Evolutionary conservation across 2,113 vertebrate genomes (phyloP).

Genomic region (Notiomystis cincta): DNA sequence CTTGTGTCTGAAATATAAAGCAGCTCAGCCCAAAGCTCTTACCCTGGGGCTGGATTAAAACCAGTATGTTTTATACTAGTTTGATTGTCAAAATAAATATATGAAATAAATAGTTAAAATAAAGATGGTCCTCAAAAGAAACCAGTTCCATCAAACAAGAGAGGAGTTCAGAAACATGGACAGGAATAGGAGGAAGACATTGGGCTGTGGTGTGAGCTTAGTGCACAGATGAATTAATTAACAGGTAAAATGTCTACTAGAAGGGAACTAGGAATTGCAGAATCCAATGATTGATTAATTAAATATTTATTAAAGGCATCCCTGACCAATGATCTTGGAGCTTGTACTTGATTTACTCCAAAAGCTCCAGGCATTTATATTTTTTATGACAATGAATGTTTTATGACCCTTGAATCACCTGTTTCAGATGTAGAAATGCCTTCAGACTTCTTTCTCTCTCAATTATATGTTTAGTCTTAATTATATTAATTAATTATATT

Average conservation of each 20-base stretch:
- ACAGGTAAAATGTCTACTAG: background rate
- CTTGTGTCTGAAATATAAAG: background rate
- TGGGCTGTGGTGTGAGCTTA: background rate
- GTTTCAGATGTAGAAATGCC: background rate
- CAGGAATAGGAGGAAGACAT: background rate
- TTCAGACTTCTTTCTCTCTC: background rate
- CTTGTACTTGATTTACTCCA: background rate
- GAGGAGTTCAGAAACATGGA: background rate
- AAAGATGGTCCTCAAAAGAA: background rate
- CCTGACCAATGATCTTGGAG: background rate
- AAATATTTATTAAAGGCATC: background rate
- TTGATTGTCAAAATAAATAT: background rate
- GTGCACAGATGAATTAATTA: background rate
- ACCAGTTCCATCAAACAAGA: background rate
- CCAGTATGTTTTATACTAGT: background rate
- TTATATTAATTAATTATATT: too few relatives aligned
- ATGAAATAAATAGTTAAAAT: background rate
- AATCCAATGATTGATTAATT: background rate
- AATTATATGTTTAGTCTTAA: background rate
- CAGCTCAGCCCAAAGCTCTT: background rate
- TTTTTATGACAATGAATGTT: background rate
- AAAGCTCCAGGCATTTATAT: background rate
- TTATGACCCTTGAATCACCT: background rate
- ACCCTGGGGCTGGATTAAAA: background rate
- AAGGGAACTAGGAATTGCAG: background rate